These are phyloP conservation scores for Helobdella robusta DNA, from an alignment of 2,888 invertebrate genomes.

Conservation along the genomic window DNA sequence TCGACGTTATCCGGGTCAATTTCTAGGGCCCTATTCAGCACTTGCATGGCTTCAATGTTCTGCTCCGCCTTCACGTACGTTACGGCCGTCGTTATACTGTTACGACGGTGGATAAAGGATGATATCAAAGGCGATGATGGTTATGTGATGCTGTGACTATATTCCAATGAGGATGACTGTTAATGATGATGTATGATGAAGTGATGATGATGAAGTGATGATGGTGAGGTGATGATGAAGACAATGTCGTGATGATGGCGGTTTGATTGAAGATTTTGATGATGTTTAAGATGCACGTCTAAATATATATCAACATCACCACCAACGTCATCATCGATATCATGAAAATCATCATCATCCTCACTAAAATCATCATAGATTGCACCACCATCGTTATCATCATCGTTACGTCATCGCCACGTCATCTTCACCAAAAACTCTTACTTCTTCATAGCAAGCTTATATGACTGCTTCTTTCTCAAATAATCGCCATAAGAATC, in stretches of 20 bases:
- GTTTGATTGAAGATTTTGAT: background rate
- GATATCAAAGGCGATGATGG: background rate
- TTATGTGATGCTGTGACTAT: no score
- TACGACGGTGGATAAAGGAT: constrained; percentile 22
- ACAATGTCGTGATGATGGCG: background rate
- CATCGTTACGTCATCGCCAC: no score
- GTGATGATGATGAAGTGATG: no score
- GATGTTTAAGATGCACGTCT: no score
- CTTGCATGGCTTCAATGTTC: constrained; percentile 44
- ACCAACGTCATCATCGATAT: no score
- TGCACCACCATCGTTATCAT: no score
- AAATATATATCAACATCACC: no score
- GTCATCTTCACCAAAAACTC: constrained; percentile 7
- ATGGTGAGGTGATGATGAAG: no score
- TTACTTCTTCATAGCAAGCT: constrained; percentile 71
- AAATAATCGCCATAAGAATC: constrained; percentile 74
- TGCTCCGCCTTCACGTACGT: constrained; percentile 79
- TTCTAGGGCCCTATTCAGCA: constrained; percentile 45
- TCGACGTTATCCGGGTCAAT: constrained; percentile 65
- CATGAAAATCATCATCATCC: no score
- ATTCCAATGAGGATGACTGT: no score
- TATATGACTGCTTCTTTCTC: constrained; percentile 78
- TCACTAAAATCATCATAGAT: no score
- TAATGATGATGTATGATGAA: background rate
- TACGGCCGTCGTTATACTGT: constrained; percentile 83